phyloP scores from a whole-genome alignment of 2,888 invertebrate species.

The Auanema sp. region DNA sequence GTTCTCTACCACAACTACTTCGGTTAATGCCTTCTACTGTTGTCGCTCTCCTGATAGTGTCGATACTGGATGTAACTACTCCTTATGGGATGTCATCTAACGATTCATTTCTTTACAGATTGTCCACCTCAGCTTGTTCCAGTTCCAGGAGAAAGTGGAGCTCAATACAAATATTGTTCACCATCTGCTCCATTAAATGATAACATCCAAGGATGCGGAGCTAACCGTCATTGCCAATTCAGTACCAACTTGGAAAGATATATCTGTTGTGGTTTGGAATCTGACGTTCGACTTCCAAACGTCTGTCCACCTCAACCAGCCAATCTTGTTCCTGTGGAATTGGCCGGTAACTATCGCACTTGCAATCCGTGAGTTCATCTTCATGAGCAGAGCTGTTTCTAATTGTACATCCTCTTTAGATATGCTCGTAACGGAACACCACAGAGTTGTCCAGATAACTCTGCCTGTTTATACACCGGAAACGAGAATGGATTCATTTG shows the following conservation, averaged over 20 bases:
- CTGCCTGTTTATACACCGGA: conserved; percentile 61
- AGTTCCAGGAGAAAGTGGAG: conserved; percentile 60
- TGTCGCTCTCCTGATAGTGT: conserved; percentile 61
- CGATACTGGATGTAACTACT: conserved; percentile 57
- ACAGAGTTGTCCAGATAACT: conserved; percentile 57
- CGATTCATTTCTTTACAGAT: conserved; percentile 31
- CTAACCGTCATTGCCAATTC: conserved; percentile 62
- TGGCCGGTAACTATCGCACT: conserved; percentile 55
- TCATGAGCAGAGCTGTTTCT: background rate
- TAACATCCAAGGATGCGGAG: conserved; percentile 61
- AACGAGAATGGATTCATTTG: conserved; percentile 63
- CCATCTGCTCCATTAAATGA: conserved; percentile 61
- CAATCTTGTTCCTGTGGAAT: conserved; percentile 60
- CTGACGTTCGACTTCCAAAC: conserved; percentile 61
- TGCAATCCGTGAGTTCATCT: conserved; percentile 39
- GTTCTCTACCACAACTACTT: conserved; percentile 60
- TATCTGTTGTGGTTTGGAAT: conserved; percentile 62
- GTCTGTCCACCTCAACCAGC: conserved; percentile 63
- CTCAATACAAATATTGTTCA: conserved; percentile 61
- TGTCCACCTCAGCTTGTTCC: conserved; percentile 63
- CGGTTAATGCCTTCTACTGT: conserved; percentile 63
- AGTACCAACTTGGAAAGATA: conserved; percentile 58
- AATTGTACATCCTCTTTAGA: no score
- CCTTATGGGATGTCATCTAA: background rate
- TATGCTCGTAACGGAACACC: conserved; percentile 61